These are phyloP conservation scores for Brienomyrus longianalis DNA, from an alignment of 2,113 vertebrate genomes.

Conservation along the genomic window DNA sequence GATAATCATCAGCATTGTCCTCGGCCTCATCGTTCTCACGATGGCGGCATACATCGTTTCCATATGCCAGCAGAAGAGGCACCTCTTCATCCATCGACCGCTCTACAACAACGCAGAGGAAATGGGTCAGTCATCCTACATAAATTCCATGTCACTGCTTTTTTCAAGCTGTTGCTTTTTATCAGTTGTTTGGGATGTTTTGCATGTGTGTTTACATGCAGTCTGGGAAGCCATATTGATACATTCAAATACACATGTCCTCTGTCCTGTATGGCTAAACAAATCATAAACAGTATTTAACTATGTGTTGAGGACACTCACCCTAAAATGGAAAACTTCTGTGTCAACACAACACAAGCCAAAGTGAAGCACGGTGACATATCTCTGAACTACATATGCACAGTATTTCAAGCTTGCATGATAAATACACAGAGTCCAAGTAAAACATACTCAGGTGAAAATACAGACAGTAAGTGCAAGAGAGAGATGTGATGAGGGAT, in stretches of 20 bases:
- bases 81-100: slow-evolving; percentile 58
- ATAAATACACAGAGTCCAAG: neutral
- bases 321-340: neutral
- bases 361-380: neutral
- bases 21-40: slow-evolving; percentile 43
- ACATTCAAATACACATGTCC: neutral
- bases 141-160: neutral
- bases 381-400: neutral
- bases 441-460: neutral
- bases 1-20: slow-evolving; percentile 50
- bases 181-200: neutral
- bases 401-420: neutral
- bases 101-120: slow-evolving; percentile 48
- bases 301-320: neutral
- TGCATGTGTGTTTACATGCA: neutral
- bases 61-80: slow-evolving; percentile 46
- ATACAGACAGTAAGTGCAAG: neutral
- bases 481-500: neutral
- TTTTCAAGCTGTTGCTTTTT: neutral
- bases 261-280: neutral
- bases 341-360: neutral
- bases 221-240: neutral
- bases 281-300: neutral
- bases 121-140: slow-evolving; percentile 41
- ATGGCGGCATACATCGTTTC: slow-evolving; percentile 41